Base-by-base conservation (phyloP, 2,888 invertebrate species). In the Elysia crispata region DNA sequence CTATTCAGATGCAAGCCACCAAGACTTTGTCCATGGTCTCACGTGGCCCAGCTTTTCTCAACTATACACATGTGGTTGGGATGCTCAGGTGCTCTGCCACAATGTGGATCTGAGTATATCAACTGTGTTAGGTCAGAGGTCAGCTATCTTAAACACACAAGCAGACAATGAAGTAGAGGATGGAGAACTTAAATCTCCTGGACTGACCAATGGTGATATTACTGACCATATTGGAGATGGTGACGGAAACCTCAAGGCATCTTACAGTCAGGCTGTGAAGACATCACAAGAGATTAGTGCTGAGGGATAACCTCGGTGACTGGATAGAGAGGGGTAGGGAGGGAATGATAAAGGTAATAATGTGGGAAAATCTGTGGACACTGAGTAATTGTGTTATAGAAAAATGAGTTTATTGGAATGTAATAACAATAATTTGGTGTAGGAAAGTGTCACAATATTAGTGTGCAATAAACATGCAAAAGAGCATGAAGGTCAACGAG, bases 61-160 rank as follows among this genome's bases (percentile, higher is more conserved):
- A 50, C 30, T 79, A 30, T 79, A 74, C 74, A 79, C 79, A 1
- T 79, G 79, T 67, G 79, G 72, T 6, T 79, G 79, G 79, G 79
- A 79, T 20, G 33, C 79, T 33, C 73, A 57, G 25, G 74, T 79
- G 28, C 66, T 79, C 50, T 79, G 28, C 28, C 79, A 79, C 25
- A 54, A 79, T n/a, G 41, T 74, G 8, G 23, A 3, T 25, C n/a
- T 15, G 8, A n/a, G 49, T 0, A 15, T 15, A 15, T 64, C 79
- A 8, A 30, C 66, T 18, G n/a, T 54, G 11, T 8, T 79, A 54
- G 79, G 79, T 1, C 31, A 74, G 57, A 18, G 54, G 8, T 20
- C 20, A 1, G 18, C 69, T 18, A 28, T 18, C 31, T 23, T 6
- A 5, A 60, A 23, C 60, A 60, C 60, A 18, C n/a, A 23, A 60